A percentile compares a stretch with the other conserved stretches of the same genome.
phyloP scores from a whole-genome alignment of 2,888 invertebrate species.

The Drosophila nr. perissopoda region DNA sequence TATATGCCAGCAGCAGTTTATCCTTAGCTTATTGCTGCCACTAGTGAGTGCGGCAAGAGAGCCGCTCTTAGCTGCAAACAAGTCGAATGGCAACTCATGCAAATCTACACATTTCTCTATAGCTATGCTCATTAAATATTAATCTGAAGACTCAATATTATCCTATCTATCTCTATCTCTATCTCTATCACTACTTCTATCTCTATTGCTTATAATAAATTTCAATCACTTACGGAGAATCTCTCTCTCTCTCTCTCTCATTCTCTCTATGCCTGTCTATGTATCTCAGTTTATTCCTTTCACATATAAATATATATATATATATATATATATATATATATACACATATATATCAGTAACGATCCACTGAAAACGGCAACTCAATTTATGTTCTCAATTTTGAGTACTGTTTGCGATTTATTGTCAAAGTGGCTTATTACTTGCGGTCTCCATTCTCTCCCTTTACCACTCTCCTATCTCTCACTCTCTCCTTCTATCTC shows the following conservation, averaged over 20 bases:
- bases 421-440: slow-evolving; percentile 3
- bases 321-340: slow-evolving; percentile 12
- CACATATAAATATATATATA: background rate
- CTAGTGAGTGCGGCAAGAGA: no score
- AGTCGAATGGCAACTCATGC: no score
- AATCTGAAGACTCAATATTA: background rate
- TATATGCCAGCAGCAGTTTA: background rate
- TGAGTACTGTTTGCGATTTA: slow-evolving; percentile 6
- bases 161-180: background rate
- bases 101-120: no score
- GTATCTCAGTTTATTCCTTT: background rate
- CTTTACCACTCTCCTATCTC: background rate
- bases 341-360: background rate
- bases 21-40: background rate
- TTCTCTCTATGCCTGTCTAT: background rate
- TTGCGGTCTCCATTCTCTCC: background rate
- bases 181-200: background rate
- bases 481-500: background rate
- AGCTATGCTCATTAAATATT: background rate
- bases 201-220: background rate
- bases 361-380: background rate
- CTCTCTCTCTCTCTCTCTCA: no score
- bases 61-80: no score
- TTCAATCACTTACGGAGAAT: background rate
- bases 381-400: slow-evolving; percentile 16